Base-by-base conservation (phyloP, 1,140 invertebrate species). In the Sycophaga agraensis region DNA sequence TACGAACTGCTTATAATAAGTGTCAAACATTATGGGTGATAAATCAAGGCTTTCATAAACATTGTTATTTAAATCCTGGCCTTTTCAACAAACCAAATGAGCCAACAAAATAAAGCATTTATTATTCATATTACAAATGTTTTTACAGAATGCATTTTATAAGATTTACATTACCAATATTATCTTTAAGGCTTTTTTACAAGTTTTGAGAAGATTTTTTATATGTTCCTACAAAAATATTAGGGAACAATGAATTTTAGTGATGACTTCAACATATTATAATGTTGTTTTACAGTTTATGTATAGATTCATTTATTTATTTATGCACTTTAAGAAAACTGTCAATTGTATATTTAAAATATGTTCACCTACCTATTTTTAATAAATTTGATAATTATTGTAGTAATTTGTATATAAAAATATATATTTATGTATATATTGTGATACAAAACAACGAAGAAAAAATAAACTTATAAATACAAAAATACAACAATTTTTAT, bases 1-100 rank as follows among this genome's bases (percentile, higher is more conserved):
- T 75, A 31, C 68, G 73, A 17, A 68, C 67, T 6, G 22, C 14
- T 1, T 22, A 63, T 6, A 72, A 74, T 49, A 60, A 73, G 17
- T 70, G 78, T 37, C 86, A 88, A 74, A 87, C 86, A 12, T 78
- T 85, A 39, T 80, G 74, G 35, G 72, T 82, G 48, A 76, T 82
- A 58, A 80, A 73, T 46, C 79, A 82, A 69, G 86, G 86, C 53
- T 88, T 89, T 73, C 84, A 84, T 72, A 82, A 82, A 58, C 79
- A 83, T 42, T 82, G 84, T 51, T 88, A 84, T 71, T 74, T 88
- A 42, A 83, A 88, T 78, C 87, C 87, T 31, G 85, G 85, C 14
- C 75, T 85, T 28, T 79, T 76, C 61, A 9, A 55, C 57, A 59
- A 63, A 24, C 24, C 49, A 12, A 24, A 34, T 9, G 59, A 35